Base-by-base conservation (phyloP, 2,113 vertebrate species). In the Perca flavescens region DNA sequence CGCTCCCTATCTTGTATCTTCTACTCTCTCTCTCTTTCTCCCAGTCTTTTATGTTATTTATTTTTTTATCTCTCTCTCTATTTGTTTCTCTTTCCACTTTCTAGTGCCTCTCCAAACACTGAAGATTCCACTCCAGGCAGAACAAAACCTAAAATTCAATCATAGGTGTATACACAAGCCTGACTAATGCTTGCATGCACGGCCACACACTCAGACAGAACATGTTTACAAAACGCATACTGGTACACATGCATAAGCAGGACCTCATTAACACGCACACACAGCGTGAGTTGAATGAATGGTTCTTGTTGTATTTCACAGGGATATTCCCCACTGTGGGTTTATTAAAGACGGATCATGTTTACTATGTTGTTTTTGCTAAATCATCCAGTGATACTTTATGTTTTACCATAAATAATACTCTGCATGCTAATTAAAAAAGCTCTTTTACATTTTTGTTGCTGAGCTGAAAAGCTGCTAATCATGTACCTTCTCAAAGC, bases 61-160 rank as follows among this genome's bases (percentile, higher is more conserved):
- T 28, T 28, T 28, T 28, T 28, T 0, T 31, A 4, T 31, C 31
- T 79, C 21, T 72, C 28, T 28, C 63, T 58, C 4, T 64, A 67
- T 86, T 85, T 79, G 67, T 77, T 77, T 84, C 73, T 87, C 70
- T 69, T 81, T 80, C n/a, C 3, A 57, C 62, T 84, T 87, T 80
- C 75, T 79, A 86, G 69, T 63, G 63, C 53, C 62, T 92, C 84
- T 87, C 84, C 69, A 89, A 87, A 86, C 78, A 79, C 60, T 76
- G 76, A 84, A 85, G 83, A 86, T 67, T 77, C 66, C 69, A 86
- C 84, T 87, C 61, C 73, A 88, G 65, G 65, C 83, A 86, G 46
- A 90, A 75, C 76, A 83, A 86, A 82, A 70, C 65, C 46, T 43
- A 58, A 77, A 89, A 83, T 80, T 86, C 67, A 89, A 85, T 87